Evolutionary conservation across 1,140 invertebrate genomes (phyloP), one percentile per base, ranked within the genome.

Genomic region (Nautilus pompilius): DNA sequence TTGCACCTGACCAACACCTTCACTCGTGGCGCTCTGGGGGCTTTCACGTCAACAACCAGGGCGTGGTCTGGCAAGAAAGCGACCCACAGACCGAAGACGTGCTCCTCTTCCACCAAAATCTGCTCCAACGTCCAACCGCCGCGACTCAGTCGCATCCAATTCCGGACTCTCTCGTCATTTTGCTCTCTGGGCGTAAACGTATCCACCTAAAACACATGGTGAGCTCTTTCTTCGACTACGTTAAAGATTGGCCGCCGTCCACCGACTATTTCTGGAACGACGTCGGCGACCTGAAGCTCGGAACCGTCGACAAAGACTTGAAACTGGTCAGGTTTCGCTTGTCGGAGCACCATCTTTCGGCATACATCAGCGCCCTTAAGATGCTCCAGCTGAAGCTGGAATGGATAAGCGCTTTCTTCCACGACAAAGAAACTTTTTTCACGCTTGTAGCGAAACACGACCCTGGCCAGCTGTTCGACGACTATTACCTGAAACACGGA

Each of bases 361-460:
- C 73, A 22, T 79, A 72, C 59, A 57, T 72, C 1, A 68, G 57
- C 41, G 77, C 77, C 10, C 22, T 73, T 3, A 64, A 66, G 45
- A 64, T 58, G 13, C 67, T 73, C 41, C 60, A 71, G 13, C 73
- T 68, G 46, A 67, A 76, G 58, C 53, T 79, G 26, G 65, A 61
- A 26, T 79, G 75, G 73, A 55, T 79, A 2, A 74, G 72, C 45
- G 73, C 74, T n/a, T 70, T 72, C 51, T 62, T 62, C 10, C 29
- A 63, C 55, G 58, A 41, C 3, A 53, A 60, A 1, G 46, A 64
- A 32, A 76, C 77, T 0, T 70, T 60, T 49, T 76, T 79, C 56
- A 60, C 72, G 0, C 49, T 78, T 1, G 68, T 78, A 58, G 66
- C 76, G n/a, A 58, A 53, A 46, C 60, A 57, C 51, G 28, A 63